These are phyloP conservation scores for Amia ocellicauda DNA, from an alignment of 2,113 vertebrate genomes.

Conservation along the genomic window DNA sequence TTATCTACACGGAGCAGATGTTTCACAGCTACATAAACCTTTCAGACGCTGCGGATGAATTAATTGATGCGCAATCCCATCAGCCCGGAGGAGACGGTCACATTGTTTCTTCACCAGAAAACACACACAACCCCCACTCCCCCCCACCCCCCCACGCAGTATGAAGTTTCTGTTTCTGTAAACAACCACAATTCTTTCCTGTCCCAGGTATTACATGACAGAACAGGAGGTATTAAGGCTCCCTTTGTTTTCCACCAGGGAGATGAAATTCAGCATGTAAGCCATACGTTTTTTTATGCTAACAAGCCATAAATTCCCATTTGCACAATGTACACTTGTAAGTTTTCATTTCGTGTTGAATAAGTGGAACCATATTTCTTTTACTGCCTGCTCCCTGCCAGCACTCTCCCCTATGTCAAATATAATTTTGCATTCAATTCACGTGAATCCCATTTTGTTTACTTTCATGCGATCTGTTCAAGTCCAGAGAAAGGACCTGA, in stretches of 20 bases:
- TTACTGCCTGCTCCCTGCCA: constrained; percentile 21
- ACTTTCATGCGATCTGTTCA: too few relatives aligned
- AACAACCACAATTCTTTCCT: constrained; percentile 23
- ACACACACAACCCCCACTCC: too few relatives aligned
- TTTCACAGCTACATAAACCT: neutral
- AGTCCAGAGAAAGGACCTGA: too few relatives aligned
- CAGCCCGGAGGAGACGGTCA: too few relatives aligned
- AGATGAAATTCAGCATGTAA: constrained; percentile 22
- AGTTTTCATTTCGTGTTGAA: constrained; percentile 22
- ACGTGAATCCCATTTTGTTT: too few relatives aligned
- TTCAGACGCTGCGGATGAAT: too few relatives aligned
- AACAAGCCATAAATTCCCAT: constrained; percentile 33
- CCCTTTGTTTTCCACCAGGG: constrained; percentile 38
- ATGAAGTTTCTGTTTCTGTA: constrained; percentile 37
- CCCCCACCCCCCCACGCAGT: neutral
- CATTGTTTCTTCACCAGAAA: too few relatives aligned
- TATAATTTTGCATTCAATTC: constrained; percentile 18
- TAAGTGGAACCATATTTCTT: constrained; percentile 30
- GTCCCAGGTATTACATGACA: constrained; percentile 25
- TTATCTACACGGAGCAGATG: neutral
- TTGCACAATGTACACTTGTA: constrained; percentile 34
- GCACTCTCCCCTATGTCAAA: constrained; percentile 22
- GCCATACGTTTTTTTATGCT: constrained; percentile 26
- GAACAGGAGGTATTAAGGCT: constrained; percentile 30
- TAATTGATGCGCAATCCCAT: too few relatives aligned